Conservation (phyloP, 2,113 vertebrate genomes). For the Strigops habroptila region DNA sequence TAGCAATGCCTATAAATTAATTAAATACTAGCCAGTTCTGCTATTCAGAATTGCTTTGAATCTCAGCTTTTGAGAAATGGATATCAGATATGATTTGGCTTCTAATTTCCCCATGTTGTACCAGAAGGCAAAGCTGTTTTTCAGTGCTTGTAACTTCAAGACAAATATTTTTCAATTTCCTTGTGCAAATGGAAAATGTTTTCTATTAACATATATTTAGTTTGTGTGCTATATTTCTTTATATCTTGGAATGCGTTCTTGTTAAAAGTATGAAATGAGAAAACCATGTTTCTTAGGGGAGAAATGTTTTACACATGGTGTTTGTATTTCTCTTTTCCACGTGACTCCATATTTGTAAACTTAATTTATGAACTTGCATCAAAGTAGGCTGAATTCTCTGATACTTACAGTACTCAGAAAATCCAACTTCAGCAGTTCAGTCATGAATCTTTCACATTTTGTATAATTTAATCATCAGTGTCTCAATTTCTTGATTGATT, state of each 20-base stretch:
- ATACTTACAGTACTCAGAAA: conserved; percentile 38
- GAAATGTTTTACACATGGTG: neutral
- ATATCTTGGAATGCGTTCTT: neutral
- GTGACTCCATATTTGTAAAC: neutral
- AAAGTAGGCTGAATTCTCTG: conserved; percentile 3
- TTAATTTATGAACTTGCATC: conserved; percentile 44
- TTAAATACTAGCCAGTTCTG: neutral
- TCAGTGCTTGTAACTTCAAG: neutral
- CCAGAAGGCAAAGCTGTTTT: neutral
- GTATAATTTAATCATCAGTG: conserved; percentile 41
- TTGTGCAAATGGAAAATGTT: neutral
- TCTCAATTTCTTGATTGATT: conserved; percentile 48
- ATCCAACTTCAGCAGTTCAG: neutral
- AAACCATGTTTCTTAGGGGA: neutral
- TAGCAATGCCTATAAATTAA: neutral
- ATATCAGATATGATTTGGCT: neutral
- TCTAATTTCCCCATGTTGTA: neutral
- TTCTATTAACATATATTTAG: neutral
- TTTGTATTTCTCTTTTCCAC: neutral
- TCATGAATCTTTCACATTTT: conserved; percentile 48
- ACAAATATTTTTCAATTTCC: neutral
- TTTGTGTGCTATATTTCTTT: neutral
- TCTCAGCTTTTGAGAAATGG: neutral
- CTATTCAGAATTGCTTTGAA: neutral
- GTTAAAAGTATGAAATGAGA: neutral